Evolutionary conservation across 2,888 invertebrate species (phyloP).

Genomic region (Dynastes grantii): DNA sequence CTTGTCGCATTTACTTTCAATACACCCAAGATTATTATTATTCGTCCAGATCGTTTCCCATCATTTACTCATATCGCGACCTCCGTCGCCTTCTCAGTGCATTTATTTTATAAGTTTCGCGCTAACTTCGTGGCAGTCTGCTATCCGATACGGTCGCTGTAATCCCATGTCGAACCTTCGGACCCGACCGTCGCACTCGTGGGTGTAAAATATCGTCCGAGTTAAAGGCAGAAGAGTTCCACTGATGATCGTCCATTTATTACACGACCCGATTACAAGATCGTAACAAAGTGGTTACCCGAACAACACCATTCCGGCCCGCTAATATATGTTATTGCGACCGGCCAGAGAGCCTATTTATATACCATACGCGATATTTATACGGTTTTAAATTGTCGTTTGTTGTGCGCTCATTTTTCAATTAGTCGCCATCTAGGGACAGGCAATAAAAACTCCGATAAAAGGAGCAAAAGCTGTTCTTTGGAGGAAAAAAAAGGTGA

Average conservation of each 20-base stretch:
- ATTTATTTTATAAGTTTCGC: conserved; percentile 53
- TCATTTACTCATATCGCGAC: neutral
- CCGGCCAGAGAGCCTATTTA: conserved; percentile 10
- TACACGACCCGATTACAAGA: conserved; percentile 52
- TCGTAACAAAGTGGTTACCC: conserved; percentile 52
- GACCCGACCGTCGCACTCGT: conserved; percentile 26
- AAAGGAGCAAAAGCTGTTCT: neutral
- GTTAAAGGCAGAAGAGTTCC: conserved; percentile 49
- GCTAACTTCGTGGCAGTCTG: conserved; percentile 53
- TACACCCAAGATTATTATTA: neutral
- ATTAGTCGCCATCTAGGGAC: conserved; percentile 23
- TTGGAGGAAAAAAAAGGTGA: neutral
- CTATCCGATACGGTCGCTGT: conserved; percentile 51
- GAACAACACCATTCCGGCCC: conserved; percentile 29
- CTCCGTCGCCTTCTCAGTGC: conserved; percentile 7
- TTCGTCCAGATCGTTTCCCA: neutral
- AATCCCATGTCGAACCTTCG: conserved; percentile 33
- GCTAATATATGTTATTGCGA: conserved; percentile 40
- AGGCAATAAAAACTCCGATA: conserved; percentile 25
- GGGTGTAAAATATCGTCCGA: conserved; percentile 52
- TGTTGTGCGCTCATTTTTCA: conserved; percentile 33
- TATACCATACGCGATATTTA: conserved; percentile 35
- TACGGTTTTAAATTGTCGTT: conserved; percentile 34
- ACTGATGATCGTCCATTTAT: conserved; percentile 52
- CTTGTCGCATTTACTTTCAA: too few species aligned